phyloP scores from a whole-genome alignment of 2,797 vertebrate species.

The Sebastes taczanowskii region DNA sequence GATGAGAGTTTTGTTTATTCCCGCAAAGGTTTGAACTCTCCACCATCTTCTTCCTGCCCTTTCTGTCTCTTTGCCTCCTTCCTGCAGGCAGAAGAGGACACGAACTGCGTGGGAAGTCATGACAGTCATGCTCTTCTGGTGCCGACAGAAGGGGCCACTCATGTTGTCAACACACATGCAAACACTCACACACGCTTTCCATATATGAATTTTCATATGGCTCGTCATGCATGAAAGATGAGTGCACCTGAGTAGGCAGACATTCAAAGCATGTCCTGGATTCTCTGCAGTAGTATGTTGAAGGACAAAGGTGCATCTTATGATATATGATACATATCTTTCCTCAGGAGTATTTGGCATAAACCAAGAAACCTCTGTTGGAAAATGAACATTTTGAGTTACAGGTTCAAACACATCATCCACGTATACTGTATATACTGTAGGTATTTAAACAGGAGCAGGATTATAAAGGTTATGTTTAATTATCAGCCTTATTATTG shows the following conservation, averaged over 20 bases:
- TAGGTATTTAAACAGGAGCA: background rate
- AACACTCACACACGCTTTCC: background rate
- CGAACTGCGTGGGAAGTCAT: constrained; percentile 22
- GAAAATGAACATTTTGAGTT: background rate
- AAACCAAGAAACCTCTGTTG: background rate
- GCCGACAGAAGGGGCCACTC: background rate
- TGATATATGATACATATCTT: background rate
- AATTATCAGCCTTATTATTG: background rate
- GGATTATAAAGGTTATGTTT: background rate
- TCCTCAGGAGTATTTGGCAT: background rate
- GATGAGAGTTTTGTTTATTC: background rate
- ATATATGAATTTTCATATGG: constrained; percentile 24
- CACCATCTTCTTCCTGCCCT: background rate
- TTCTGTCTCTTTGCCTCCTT: background rate
- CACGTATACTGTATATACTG: no score
- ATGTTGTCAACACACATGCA: background rate
- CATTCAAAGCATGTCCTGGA: background rate
- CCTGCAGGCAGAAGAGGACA: constrained; percentile 5
- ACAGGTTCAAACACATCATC: background rate
- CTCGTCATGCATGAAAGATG: constrained; percentile 37
- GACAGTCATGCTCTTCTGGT: constrained; percentile 5
- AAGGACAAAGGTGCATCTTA: background rate
- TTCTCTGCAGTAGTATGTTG: background rate
- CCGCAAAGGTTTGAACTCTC: constrained; percentile 1
- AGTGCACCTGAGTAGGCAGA: constrained; percentile 32